Conservation (phyloP, 2,888 invertebrate species). For the Siphlonurus alternatus region DNA sequence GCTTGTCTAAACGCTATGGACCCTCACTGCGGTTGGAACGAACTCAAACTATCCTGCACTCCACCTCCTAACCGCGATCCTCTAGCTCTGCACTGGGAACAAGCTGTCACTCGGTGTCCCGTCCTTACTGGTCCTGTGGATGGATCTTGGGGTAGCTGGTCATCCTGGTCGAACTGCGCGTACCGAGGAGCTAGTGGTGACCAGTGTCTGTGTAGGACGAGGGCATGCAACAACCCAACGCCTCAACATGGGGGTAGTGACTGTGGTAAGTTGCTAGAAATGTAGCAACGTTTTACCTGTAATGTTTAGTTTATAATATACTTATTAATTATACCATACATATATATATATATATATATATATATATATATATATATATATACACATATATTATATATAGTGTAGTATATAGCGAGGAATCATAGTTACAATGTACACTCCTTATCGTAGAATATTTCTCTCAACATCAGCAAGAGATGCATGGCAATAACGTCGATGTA, state of each 20-base stretch:
- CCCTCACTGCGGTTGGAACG: conserved; percentile 92
- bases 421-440: too few relatives aligned
- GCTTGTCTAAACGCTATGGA: conserved; percentile 73
- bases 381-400: too few relatives aligned
- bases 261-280: conserved; percentile 39
- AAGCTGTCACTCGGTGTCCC: conserved; percentile 53
- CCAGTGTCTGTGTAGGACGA: conserved; percentile 58
- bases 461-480: too few relatives aligned
- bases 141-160: conserved; percentile 81
- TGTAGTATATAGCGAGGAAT: too few relatives aligned
- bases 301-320: too few relatives aligned
- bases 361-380: too few relatives aligned
- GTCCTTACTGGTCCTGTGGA: conserved; percentile 48
- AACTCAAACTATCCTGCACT: conserved; percentile 52
- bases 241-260: conserved; percentile 57
- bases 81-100: conserved; percentile 51
- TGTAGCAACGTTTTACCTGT: too few relatives aligned
- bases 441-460: too few relatives aligned
- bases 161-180: conserved; percentile 60
- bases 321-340: too few relatives aligned
- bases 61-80: conserved; percentile 46
- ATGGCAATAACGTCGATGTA: too few relatives aligned
- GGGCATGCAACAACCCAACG: conserved; percentile 68
- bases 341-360: too few relatives aligned
- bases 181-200: conserved; percentile 33